Conservation (phyloP, 2,797 vertebrate genomes). For the Tangara arthus region DNA sequence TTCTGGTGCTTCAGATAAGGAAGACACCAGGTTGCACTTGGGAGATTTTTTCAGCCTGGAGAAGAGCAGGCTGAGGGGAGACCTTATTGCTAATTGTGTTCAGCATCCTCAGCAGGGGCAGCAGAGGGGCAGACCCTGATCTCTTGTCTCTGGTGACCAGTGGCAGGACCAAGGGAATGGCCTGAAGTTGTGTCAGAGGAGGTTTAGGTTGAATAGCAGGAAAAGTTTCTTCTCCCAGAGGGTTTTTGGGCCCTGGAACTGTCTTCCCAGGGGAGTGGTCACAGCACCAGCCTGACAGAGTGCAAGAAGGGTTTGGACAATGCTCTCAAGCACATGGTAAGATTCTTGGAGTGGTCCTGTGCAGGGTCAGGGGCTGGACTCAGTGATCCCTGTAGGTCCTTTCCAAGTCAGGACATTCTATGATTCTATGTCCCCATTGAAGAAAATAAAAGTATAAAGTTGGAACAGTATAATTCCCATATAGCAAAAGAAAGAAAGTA, state of each 20-base stretch:
- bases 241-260: not conserved
- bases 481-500: not conserved
- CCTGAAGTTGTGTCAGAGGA: not conserved
- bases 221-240: not conserved
- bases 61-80: not conserved
- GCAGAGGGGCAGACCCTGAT: not conserved
- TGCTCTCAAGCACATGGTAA: not conserved
- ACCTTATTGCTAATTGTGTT: not conserved
- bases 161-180: not conserved
- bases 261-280: not conserved
- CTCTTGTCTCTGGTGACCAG: not conserved
- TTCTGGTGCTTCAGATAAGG: not conserved
- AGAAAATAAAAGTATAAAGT: not conserved
- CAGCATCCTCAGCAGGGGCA: not conserved
- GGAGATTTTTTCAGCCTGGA: not conserved
- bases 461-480: not conserved
- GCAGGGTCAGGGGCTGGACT: not conserved
- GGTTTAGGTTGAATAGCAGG: not conserved
- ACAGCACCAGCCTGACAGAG: not conserved
- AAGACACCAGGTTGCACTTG: rapidly evolving
- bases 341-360: not conserved
- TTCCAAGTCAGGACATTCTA: not conserved
- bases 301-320: not conserved
- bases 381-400: too few species aligned
- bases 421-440: not conserved